Base-by-base conservation (phyloP, 2,113 vertebrate genomes). In the Chiloscyllium plagiosum region DNA sequence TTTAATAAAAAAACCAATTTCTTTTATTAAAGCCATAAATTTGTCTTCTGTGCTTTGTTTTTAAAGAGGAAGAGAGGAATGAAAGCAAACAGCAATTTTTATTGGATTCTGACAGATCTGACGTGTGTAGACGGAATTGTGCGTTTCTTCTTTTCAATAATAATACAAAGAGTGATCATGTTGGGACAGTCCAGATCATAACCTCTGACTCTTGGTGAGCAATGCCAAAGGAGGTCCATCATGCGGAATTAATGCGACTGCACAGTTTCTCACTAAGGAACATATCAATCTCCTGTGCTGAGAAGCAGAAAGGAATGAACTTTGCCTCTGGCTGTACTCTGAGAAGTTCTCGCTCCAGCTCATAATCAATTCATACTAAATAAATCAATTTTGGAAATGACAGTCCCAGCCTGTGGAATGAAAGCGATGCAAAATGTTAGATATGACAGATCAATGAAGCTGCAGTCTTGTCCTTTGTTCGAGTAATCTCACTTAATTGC, bases 11-110 rank as follows among this genome's bases (percentile, higher is more conserved):
- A 89, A 24, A 29, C 56, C 13, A 92, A n/a, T 92, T 26, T 24
- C 26, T 89, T 89, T 89, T 89, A 92, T 92, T 92, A 92, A 92
- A 65, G 29, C 52, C 52, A 92, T 92, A 56, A 92, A 92, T 89
- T 29, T 89, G 12, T 92, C 52, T 56, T 3, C 87, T 19, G 87
- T 92, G 6, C 87, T 65, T 92, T 61, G 29, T 65, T n/a, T 90
- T 19, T 19, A n/a, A 65, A n/a, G 65, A 65, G 4, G 52, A n/a
- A 42, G n/a, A 42, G 37, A 83, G 80, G 37, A 37, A 42, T 47
- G 29, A 92, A 33, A 92, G 26, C 29, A n/a, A 90, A 61, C 29
- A 65, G 17, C 5, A 65, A 65, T 50, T 52, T 90, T 33, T n/a
- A 90, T 65, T 87, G 85, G 24, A 4, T 65, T 92, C 29, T 33